These are phyloP conservation scores for Diorhabda sublineata DNA, from an alignment of 1,140 invertebrate genomes.

Conservation along the genomic window DNA sequence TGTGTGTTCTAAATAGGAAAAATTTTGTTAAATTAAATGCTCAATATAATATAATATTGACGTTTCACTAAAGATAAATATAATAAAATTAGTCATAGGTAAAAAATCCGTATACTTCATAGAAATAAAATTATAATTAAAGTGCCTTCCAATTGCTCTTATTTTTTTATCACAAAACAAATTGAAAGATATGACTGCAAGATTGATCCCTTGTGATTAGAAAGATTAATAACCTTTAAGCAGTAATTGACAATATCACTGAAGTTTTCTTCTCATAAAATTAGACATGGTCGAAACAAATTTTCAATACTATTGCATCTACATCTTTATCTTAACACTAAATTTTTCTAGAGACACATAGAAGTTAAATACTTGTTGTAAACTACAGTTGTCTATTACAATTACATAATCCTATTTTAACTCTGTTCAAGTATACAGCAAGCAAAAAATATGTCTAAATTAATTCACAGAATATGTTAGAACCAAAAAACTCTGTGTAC, in stretches of 20 bases:
- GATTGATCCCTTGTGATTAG: no score
- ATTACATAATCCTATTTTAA: slow-evolving; percentile 30
- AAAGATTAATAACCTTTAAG: no score
- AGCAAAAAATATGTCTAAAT: slow-evolving; percentile 24
- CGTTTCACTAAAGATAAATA: no score
- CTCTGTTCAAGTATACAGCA: slow-evolving; percentile 29
- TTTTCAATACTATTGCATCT: slow-evolving; percentile 30
- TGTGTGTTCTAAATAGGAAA: no score
- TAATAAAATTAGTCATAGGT: no score
- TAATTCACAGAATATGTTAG: slow-evolving; percentile 9
- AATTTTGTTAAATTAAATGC: no score
- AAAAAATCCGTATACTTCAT: no score
- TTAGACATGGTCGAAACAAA: slow-evolving; percentile 19
- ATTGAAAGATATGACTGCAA: no score
- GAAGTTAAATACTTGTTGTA: slow-evolving; percentile 35
- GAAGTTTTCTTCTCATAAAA: neutral
- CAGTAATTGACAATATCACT: neutral
- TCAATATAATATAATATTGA: no score
- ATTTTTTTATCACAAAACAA: no score
- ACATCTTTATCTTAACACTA: slow-evolving; percentile 14
- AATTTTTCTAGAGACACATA: slow-evolving; percentile 36
- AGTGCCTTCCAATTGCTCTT: no score
- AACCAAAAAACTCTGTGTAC: slow-evolving; percentile 32
- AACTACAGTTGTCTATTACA: slow-evolving; percentile 36
- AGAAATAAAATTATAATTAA: no score